Base-by-base conservation (phyloP, 2,113 vertebrate species). In the Haemorhous mexicanus region DNA sequence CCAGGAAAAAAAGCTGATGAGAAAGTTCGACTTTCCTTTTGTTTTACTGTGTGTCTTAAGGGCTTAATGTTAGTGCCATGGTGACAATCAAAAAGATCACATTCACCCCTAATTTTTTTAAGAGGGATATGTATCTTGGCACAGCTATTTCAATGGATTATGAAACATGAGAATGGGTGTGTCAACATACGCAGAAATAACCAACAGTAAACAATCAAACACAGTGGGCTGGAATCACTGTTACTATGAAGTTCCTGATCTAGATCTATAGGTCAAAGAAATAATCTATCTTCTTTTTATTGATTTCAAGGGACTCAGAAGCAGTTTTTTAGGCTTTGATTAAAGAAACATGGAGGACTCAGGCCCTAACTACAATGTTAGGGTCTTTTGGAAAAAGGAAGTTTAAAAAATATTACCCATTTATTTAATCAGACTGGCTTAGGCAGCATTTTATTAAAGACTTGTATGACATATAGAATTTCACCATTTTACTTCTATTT, bases 11-110 rank as follows among this genome's bases (percentile, higher is more conserved):
- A 86, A 52, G 35, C 47, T 84, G 87, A 96, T 90, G 72, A 90
- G 32, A 96, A 95, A 90, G 43, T 80, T 89, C 2, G 4, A 43
- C 59, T 80, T 94, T 77, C 20, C 43, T 76, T 87, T 95, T 92
- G 63, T 95, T 95, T 93, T 28, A 74, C 24, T 52, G 35, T 41
- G 22, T 85, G 20, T 95, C 70, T 95, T 80, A 80, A 88, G 74
- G 92, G 79, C 55, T 85, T 92, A 88, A 74, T 83, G 47, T 88
- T 59, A 88, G 33, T n/a, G 17, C 13, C 47, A 41, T 41, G 14
- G 28, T 63, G 85, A 90, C 39, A 95, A 80, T 2, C 10, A 74
- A 67, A 78, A 91, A 59, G 43, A 80, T 90, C 87, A 58, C 35
- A 52, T 47, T 87, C 15, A 17, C 5, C 10, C 4, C 10, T 43